Evolutionary conservation across 2,888 invertebrate species (phyloP), one percentile per base, ranked within the genome.

Genomic region (Synergus gifuensis): DNA sequence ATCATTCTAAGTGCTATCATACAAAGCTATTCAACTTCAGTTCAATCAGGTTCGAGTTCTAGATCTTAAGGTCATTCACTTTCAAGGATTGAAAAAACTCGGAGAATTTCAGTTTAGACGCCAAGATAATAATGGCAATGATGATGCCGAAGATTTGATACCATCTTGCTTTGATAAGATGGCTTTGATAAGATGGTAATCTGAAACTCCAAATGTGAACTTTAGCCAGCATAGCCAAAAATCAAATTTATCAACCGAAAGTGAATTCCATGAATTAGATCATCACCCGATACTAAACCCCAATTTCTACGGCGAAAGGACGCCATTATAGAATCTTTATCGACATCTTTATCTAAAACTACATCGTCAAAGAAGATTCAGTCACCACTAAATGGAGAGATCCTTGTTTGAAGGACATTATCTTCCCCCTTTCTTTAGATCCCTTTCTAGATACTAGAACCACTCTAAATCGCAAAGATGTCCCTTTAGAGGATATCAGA

Each of bases 351-450:
- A 58, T 58, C 58, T 16, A 18, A 11, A 62, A 5, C 28, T 62
- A 9, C 62, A 28, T 22, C 14, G 14, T 28, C 14, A 28, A 62
- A 14, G 60, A 62, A 62, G 62, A 62, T 62, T 62, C 62, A 62
- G 62, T 14, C 62, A 28, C 7, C 62, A 62, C 7, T 62, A 2
- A 62, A 28, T 62, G 28, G 22, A 22, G 60, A 60, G 18, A 60
- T 60, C 18, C 60, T 60, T 60, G 60, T 28, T 14, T 28, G 28
- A 62, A 14, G 62, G 14, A 62, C 14, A 28, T 28, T 28, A 22
- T 14, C 14, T 62, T 62, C 14, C 40, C 64, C 36, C 14, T 64
- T 64, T 40, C 64, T 64, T 64, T n/a, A 40, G 64, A 64, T 64
- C 11, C 9, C 64, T 16, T 36, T n/a, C 2, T 0, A 18, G 66